Base-by-base conservation (phyloP, 1,140 invertebrate species). In the Drosophila kepulauana region DNA sequence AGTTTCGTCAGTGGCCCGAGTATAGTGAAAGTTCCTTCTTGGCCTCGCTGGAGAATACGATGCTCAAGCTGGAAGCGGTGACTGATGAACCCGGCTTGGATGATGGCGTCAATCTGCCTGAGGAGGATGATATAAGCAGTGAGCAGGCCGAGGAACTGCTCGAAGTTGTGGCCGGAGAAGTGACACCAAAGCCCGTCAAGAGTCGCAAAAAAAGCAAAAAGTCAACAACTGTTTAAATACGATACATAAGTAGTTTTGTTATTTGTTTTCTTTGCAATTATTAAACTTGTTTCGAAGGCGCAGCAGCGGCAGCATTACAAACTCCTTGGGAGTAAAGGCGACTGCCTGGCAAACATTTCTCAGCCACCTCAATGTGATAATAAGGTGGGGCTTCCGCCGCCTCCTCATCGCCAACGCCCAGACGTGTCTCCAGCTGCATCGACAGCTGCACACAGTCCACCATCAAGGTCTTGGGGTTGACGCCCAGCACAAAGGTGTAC, bases 1-100 rank as follows among this genome's bases (percentile, higher is more conserved):
- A 93, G 63, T 94, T 94, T 63, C 84, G 85, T 0, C 81, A 81
- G 11, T 95, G 94, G 94, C 94, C 94, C 4, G 95, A 95, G 75
- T 95, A 94, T 70, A 90, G 93, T 10, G 93, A 94, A 48, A 94
- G 94, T 59, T 93, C 94, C 4, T 95, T 95, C 67, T 78, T 93
- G 59, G 92, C 93, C 16, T 93, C 94, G 2, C 92, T 95, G 84
- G 94, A 95, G 62, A 94, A 93, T 10, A 79, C 75, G 15, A 46
- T 93, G 59, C 65, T 92, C 0, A 92, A 93, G 38, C 78, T 92
- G 63, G 90, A 93, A 56, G 49, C 87, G 0, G 66, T 75, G 5
- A 80, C 52, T n/a, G 89, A 92, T 30, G 91, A 92, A 11, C 82
- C 70, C 33, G 81, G 30, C n/a, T 30, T 90, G 25, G 85, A 89